These are phyloP conservation scores for Bombus fervidus DNA, from an alignment of 1,140 invertebrate genomes.

Conservation along the genomic window DNA sequence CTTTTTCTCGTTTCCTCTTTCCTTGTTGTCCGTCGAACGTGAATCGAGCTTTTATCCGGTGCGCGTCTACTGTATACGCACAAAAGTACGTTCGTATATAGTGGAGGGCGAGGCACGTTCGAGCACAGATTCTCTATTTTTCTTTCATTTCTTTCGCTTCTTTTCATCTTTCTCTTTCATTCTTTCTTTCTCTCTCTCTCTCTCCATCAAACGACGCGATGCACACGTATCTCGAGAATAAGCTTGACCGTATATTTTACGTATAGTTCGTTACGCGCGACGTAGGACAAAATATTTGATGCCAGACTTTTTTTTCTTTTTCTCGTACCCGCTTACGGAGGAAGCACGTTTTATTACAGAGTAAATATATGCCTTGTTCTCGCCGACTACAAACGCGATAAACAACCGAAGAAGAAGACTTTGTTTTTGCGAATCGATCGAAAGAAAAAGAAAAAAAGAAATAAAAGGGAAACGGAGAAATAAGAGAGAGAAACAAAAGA, in stretches of 20 bases:
- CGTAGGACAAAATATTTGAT: conserved; percentile 50
- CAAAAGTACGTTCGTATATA: conserved; percentile 43
- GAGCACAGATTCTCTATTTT: conserved; percentile 34
- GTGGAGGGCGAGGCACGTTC: conserved; percentile 50
- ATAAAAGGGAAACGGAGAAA: background rate
- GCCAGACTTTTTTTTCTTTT: conserved; percentile 37
- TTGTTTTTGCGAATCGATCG: background rate
- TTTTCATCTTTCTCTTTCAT: background rate
- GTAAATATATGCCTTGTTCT: conserved; percentile 32
- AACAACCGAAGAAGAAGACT: background rate
- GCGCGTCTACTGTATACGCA: conserved; percentile 32
- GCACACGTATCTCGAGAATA: conserved; percentile 31
- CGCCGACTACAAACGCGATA: conserved; percentile 31
- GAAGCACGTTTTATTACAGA: conserved; percentile 45
- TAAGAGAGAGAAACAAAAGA: background rate
- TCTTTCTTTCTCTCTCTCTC: background rate
- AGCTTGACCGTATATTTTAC: conserved; percentile 27
- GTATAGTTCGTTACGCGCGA: conserved; percentile 34
- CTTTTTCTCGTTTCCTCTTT: conserved; percentile 1
- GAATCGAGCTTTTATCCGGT: conserved; percentile 42
- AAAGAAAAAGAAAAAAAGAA: background rate
- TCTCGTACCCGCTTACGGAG: conserved; percentile 42
- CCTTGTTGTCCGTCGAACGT: conserved; percentile 22
- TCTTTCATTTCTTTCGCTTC: conserved; percentile 5
- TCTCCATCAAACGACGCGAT: conserved; percentile 7